Evolutionary conservation across 2,797 vertebrate species (phyloP), one percentile per base, ranked within the genome.

Genomic region (Sebastes nivosus): DNA sequence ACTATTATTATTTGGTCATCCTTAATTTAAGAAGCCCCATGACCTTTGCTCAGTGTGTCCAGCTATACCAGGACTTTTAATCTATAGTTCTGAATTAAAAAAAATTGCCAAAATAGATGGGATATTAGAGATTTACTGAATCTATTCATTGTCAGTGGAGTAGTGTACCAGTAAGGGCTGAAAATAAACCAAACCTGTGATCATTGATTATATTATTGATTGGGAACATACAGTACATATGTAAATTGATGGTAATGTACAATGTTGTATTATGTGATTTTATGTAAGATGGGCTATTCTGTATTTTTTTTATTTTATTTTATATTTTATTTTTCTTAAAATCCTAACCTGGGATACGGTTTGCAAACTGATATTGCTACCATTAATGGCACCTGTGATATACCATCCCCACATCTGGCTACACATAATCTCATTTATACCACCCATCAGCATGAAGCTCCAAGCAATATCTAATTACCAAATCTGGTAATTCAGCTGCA

Each of bases 341-440:
- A 42, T 0, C 13, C 13, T 42, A 14, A 14, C 13, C 38, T 0
- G 38, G 38, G 38, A 42, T 0, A 42, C 6, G 38, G 13, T 42
- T 0, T 42, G 13, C 38, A 42, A 42, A 42, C 29, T 24, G 12
- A 75, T 60, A 14, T 10, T 24, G 20, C 6, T 10, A 22, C 7
- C 4, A 27, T 66, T 34, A 67, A 38, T 30, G 4, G 9, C 32
- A 66, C 6, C 20, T 60, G 36, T 50, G n/a, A 36, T 68, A 27
- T n/a, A 22, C 50, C 46, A 54, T 20, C 10, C n/a, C 42, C 14
- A 79, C 72, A 79, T 81, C 57, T 82, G 78, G n/a, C 7, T 52
- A 18, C 14, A 52, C 27, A 22, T 50, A 36, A 57, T 42, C 9
- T 36, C 0, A 76, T 71, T n/a, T 69, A 20, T 30, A 25, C 2